Conservation (phyloP, 2,888 invertebrate species). For the Mythimna vitellina region DNA sequence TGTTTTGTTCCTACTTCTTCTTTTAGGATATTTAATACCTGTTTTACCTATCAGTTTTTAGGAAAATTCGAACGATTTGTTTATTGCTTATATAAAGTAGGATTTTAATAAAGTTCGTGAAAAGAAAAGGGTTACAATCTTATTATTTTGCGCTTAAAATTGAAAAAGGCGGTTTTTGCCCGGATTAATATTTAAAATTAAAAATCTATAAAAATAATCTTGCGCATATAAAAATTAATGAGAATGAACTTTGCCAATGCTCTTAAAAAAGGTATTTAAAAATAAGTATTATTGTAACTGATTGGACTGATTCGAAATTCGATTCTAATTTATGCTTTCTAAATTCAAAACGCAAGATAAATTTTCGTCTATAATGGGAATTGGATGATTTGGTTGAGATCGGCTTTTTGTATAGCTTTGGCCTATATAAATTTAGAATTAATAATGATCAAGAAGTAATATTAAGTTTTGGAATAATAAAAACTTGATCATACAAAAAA, state of each 20-base stretch:
- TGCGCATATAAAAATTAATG: slow-evolving; percentile 32
- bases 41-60: not conserved
- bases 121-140: not conserved
- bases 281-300: slow-evolving; percentile 76
- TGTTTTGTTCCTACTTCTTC: not conserved
- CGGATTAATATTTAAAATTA: not conserved
- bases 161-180: not conserved
- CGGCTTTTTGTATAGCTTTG: not conserved
- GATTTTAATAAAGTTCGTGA: not conserved
- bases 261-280: slow-evolving; percentile 57
- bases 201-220: not conserved
- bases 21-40: not conserved
- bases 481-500: not conserved
- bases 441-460: no score
- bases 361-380: not conserved
- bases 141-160: not conserved
- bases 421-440: no score
- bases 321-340: slow-evolving; percentile 21
- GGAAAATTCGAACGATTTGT: not conserved
- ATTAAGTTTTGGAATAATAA: no score
- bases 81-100: not conserved
- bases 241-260: slow-evolving; percentile 57
- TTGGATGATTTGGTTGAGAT: not conserved
- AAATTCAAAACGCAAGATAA: slow-evolving; percentile 24
- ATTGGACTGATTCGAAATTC: slow-evolving; percentile 73